Evolutionary conservation across 2,113 vertebrate species (phyloP).

Genomic region (Triplophysa tibetana): DNA sequence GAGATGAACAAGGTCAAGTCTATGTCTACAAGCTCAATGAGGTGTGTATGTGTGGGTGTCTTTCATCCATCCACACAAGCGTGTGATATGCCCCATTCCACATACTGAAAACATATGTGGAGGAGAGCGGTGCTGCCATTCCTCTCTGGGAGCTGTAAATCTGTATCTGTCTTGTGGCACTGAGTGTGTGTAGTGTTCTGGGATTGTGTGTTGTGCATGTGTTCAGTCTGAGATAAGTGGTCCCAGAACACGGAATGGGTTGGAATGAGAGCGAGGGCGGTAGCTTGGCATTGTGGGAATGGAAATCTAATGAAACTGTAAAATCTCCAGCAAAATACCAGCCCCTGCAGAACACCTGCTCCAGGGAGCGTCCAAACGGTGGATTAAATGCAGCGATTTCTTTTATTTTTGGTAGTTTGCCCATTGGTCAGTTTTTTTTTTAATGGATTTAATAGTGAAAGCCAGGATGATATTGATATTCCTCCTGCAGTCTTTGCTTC

Average conservation of each 20-base stretch:
- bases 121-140: not conserved
- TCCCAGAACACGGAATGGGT: conserved; percentile 8
- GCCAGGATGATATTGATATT: too few relatives aligned
- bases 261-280: conserved; percentile 29
- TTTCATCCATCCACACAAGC: not conserved
- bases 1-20: conserved; percentile 92
- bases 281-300: conserved; percentile 27
- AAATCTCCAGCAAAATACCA: conserved; percentile 14
- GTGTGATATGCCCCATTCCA: conserved; percentile 22
- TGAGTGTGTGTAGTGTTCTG: conserved; percentile 1
- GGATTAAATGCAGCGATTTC: not conserved
- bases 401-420: not conserved
- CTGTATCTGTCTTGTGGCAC: not conserved
- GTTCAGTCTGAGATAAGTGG: conserved; percentile 28
- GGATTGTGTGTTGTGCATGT: conserved; percentile 25
- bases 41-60: conserved; percentile 61
- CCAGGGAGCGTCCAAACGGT: not conserved
- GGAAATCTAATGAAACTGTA: conserved; percentile 30
- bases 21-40: conserved; percentile 85
- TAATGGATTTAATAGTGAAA: not conserved
- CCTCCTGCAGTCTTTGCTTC: too few relatives aligned
- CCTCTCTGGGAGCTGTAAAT: conserved; percentile 9
- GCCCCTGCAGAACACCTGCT: conserved; percentile 33
- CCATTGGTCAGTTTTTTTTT: not conserved
- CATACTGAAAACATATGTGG: conserved; percentile 29